phyloP scores from a whole-genome alignment of 2,113 vertebrate species.

The Chaetura pelagica region DNA sequence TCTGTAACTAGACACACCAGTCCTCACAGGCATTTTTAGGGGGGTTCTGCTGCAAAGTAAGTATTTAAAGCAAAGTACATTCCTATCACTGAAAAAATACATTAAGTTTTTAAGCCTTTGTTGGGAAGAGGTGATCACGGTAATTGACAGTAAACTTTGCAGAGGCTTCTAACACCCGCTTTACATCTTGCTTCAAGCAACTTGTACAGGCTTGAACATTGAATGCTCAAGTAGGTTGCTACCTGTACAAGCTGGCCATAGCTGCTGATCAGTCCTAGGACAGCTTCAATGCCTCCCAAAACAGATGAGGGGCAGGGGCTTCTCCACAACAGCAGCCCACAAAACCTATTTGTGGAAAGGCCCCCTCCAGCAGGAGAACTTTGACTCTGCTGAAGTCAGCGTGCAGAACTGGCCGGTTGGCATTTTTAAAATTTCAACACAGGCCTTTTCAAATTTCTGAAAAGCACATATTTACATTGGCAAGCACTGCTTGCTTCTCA shows the following conservation, averaged over 20 bases:
- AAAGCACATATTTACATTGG: neutral
- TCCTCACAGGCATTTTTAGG: neutral
- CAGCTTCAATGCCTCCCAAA: neutral
- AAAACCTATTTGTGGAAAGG: neutral
- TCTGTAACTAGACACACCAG: neutral
- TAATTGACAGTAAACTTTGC: slow-evolving; percentile 12
- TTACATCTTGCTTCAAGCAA: slow-evolving; percentile 2
- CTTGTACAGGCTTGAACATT: neutral
- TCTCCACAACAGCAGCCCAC: fast-evolving
- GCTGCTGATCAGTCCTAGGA: neutral
- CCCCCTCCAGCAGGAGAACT: neutral
- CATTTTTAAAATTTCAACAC: neutral
- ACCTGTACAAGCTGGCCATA: fast-evolving
- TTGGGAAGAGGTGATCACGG: neutral
- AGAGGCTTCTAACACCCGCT: slow-evolving; percentile 2
- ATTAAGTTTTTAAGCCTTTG: neutral
- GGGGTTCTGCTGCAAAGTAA: neutral
- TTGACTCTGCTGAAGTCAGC: neutral
- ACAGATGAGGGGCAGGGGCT: neutral
- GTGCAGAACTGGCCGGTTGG: fast-evolving
- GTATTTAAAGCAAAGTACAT: neutral
- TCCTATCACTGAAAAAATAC: neutral
- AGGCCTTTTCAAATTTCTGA: neutral
- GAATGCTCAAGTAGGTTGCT: neutral
- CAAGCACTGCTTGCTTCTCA: neutral